A percentile compares a stretch with the other conserved stretches of the same genome.
phyloP scores from a whole-genome alignment of 2,113 vertebrate species.

The Eurystomus gularis region DNA sequence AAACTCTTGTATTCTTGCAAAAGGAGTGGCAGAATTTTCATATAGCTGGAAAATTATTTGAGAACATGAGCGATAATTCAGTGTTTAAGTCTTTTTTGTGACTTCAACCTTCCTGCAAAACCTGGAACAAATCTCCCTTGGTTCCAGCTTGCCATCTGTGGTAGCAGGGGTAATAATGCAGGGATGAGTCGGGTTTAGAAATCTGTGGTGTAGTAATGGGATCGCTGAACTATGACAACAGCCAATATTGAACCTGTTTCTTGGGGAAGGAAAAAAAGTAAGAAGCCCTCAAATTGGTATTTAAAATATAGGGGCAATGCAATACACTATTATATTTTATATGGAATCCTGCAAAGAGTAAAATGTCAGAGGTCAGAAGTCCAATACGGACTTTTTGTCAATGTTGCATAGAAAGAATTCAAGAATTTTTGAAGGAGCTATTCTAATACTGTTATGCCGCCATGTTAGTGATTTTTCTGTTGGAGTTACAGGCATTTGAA shows the following conservation, averaged over 20 bases:
- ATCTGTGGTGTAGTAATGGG: not conserved
- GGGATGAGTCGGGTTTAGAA: not conserved
- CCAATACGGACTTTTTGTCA: not conserved
- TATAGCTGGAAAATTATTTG: not conserved
- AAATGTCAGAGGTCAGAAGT: not conserved
- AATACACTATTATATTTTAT: not conserved
- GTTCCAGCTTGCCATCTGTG: not conserved
- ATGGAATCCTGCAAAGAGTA: not conserved
- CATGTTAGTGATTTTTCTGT: not conserved
- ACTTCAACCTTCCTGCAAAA: not conserved
- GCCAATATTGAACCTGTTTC: not conserved
- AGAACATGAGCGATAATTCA: not conserved
- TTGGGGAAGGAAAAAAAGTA: not conserved
- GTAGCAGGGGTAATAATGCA: not conserved
- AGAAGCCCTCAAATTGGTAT: not conserved
- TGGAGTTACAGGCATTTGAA: not conserved
- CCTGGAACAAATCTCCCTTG: not conserved
- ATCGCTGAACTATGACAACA: not conserved
- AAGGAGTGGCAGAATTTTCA: not conserved
- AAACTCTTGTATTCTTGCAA: not conserved
- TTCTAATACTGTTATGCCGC: not conserved
- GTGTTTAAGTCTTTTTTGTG: not conserved
- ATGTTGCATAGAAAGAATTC: not conserved
- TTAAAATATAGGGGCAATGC: not conserved
- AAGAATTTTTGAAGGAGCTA: not conserved